These are phyloP conservation scores for Anoplopoma fimbria DNA, from an alignment of 2,113 vertebrate species.

Conservation along the genomic window DNA sequence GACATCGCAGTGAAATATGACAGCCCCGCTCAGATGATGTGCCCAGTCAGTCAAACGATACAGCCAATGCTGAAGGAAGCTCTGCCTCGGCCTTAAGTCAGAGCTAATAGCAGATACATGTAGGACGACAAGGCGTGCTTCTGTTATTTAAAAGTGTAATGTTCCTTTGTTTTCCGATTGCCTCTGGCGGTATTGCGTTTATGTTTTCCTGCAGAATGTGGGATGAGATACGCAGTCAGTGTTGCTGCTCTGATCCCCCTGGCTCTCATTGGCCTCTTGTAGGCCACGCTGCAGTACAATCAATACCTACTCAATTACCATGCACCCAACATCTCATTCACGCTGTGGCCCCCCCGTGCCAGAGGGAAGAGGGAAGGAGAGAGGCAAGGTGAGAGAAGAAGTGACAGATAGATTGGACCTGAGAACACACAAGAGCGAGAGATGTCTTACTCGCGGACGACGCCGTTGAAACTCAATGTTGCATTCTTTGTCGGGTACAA, in stretches of 20 bases:
- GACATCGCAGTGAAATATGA: constrained; percentile 71
- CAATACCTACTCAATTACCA: constrained; percentile 83
- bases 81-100: constrained; percentile 30
- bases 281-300: constrained; percentile 84
- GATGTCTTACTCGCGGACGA: constrained; percentile 38
- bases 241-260: constrained; percentile 66
- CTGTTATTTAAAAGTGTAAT: constrained; percentile 32
- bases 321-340: constrained; percentile 81
- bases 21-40: constrained; percentile 54
- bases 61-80: constrained; percentile 39
- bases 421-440: constrained; percentile 48
- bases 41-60: constrained; percentile 57
- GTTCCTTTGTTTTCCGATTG: constrained; percentile 11
- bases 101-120: constrained; percentile 22
- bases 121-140: constrained; percentile 16
- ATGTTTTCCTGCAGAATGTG: constrained; percentile 65
- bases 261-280: constrained; percentile 67
- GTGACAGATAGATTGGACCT: constrained; percentile 49
- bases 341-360: constrained; percentile 57
- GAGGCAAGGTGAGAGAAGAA: constrained; percentile 59
- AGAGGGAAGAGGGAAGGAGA: constrained; percentile 52
- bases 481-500: constrained; percentile 50
- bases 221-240: constrained; percentile 57
- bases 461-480: constrained; percentile 43
- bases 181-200: constrained; percentile 37